Evolutionary conservation across 2,113 vertebrate species (phyloP).

Genomic region (Mastomys coucha): DNA sequence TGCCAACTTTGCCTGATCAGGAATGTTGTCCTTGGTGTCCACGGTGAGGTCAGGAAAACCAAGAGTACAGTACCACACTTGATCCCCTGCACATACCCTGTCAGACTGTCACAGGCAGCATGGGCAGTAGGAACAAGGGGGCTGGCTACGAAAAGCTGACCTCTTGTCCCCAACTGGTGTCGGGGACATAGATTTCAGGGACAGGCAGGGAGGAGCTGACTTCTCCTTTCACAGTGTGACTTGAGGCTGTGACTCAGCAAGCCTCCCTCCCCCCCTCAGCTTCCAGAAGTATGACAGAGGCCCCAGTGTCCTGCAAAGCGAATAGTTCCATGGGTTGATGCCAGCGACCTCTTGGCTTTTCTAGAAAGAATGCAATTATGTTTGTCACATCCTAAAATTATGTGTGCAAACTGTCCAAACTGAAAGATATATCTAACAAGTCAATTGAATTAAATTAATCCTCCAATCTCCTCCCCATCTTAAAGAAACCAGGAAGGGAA

Average conservation of each 20-base stretch:
- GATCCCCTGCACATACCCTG: neutral
- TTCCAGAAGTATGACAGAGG: fast-evolving
- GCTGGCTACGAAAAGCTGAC: neutral
- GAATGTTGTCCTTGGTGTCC: neutral
- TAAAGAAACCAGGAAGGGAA: neutral
- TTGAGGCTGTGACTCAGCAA: neutral
- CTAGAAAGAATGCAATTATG: neutral
- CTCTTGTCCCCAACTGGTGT: neutral
- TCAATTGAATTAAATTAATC: neutral
- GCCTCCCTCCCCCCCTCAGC: neutral
- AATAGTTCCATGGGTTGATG: neutral
- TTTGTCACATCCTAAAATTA: neutral
- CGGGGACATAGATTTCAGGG: neutral
- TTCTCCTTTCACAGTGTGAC: neutral
- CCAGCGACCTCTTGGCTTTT: neutral
- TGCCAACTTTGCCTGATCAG: neutral
- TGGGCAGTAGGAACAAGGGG: neutral
- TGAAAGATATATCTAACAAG: neutral
- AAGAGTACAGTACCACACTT: no score
- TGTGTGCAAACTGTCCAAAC: neutral
- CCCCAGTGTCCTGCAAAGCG: fast-evolving
- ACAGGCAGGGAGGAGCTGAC: neutral
- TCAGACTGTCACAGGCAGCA: neutral
- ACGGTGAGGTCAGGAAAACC: neutral
- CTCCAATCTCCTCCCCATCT: neutral